A percentile compares a stretch with the other conserved stretches of the same genome.
Conservation (phyloP, 2,113 vertebrate genomes). For the Limnothrissa miodon region DNA sequence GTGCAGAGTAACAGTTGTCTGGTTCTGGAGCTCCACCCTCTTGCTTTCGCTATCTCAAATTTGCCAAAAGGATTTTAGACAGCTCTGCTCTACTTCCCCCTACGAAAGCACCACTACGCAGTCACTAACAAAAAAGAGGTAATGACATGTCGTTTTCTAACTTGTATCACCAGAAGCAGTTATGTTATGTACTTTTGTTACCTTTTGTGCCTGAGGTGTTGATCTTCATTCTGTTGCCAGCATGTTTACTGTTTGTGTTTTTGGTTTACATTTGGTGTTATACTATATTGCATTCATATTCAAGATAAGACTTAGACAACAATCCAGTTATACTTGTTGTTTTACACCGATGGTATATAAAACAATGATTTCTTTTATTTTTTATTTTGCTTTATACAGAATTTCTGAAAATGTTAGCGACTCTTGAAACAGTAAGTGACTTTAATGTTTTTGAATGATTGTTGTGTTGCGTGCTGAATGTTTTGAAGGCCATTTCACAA, state of each 20-base stretch:
- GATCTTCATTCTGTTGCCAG: background rate
- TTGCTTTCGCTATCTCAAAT: background rate
- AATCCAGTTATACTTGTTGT: background rate
- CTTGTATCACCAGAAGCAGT: background rate
- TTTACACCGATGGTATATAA: constrained; percentile 11
- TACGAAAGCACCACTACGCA: background rate
- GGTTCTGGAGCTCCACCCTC: constrained; percentile 12
- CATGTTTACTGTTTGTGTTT: background rate
- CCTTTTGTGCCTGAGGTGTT: background rate
- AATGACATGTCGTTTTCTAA: background rate
- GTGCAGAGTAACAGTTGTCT: background rate
- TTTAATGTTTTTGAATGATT: constrained; percentile 8
- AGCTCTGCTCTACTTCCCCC: background rate
- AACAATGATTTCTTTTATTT: constrained; percentile 26
- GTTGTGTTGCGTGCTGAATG: background rate
- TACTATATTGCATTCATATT: background rate
- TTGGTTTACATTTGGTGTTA: background rate
- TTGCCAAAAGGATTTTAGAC: background rate
- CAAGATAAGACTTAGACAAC: background rate
- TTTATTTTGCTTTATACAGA: constrained; percentile 30
- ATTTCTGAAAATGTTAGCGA: constrained; percentile 55
- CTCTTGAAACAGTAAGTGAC: constrained; percentile 66
- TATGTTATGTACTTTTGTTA: background rate
- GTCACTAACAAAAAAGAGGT: background rate
- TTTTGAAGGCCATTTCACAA: background rate